phyloP scores from a whole-genome alignment of 2,113 vertebrate genomes.

The Atrichornis clamosus region DNA sequence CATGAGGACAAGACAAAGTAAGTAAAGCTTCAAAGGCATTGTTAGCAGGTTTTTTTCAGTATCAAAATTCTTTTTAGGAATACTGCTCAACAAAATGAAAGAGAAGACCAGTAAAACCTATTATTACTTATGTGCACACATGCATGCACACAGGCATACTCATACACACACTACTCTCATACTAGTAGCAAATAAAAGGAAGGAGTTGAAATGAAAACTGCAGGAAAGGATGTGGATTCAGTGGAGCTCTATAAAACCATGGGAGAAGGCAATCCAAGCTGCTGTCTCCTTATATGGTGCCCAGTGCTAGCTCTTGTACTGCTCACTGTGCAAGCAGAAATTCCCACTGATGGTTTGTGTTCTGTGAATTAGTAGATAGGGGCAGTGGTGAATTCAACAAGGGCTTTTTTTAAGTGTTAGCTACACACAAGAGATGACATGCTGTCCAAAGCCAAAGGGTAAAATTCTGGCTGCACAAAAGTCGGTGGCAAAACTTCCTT shows the following conservation, averaged over 20 bases:
- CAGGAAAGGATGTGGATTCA: not conserved
- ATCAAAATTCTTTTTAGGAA: not conserved
- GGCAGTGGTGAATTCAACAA: not conserved
- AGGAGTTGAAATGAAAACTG: not conserved
- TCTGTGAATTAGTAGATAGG: not conserved
- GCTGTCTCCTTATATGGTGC: not conserved
- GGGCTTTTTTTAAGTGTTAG: not conserved
- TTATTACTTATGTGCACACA: not conserved
- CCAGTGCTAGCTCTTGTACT: not conserved
- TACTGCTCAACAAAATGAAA: not conserved
- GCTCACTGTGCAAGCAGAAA: not conserved
- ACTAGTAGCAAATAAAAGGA: not conserved
- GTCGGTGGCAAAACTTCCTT: not conserved
- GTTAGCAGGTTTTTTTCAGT: not conserved
- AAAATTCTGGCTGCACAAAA: not conserved
- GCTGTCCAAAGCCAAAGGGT: not conserved
- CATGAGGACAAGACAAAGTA: not conserved
- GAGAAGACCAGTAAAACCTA: not conserved
- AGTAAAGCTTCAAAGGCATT: not conserved
- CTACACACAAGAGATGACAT: not conserved
- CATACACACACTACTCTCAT: not conserved
- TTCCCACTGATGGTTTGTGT: not conserved
- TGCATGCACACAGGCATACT: not conserved
- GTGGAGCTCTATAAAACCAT: not conserved
- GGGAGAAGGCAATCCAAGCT: not conserved